These are phyloP conservation scores for Seira ritae DNA, from an alignment of 2,888 invertebrate genomes.

Conservation along the genomic window DNA sequence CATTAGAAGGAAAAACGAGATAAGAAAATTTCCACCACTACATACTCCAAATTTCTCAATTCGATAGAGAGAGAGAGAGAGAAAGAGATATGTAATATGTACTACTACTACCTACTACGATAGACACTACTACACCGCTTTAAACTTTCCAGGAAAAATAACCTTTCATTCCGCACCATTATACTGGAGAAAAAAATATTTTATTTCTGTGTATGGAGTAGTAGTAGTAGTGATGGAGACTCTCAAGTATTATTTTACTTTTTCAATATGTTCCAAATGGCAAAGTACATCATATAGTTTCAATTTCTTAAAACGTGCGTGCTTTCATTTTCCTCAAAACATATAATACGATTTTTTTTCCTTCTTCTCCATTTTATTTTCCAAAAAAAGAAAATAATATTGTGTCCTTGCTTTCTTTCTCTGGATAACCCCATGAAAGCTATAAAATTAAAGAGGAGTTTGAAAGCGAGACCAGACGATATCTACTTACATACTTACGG, in stretches of 20 bases:
- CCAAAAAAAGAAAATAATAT: neutral
- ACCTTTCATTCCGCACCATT: neutral
- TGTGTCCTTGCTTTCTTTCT: too few relatives aligned
- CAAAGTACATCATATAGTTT: neutral
- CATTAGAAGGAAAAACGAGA: constrained; percentile 64
- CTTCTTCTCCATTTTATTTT: neutral
- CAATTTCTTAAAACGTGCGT: constrained; percentile 45
- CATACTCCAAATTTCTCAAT: constrained; percentile 50
- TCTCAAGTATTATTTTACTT: constrained; percentile 1
- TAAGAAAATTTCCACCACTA: constrained; percentile 46
- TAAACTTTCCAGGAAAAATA: too few relatives aligned
- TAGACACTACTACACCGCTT: too few relatives aligned
- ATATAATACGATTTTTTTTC: neutral
- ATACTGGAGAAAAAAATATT: neutral
- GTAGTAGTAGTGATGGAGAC: neutral
- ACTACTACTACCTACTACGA: neutral
- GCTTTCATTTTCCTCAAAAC: constrained; percentile 45
- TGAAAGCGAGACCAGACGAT: neutral
- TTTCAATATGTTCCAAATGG: neutral
- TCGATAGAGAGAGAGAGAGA: too few relatives aligned
- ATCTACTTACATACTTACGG: too few relatives aligned
- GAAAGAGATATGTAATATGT: neutral
- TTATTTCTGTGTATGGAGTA: neutral
- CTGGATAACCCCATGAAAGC: too few relatives aligned
- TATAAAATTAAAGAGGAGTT: too few relatives aligned